Conservation (phyloP, 2,113 vertebrate genomes). For the Baryphthengus martii region DNA sequence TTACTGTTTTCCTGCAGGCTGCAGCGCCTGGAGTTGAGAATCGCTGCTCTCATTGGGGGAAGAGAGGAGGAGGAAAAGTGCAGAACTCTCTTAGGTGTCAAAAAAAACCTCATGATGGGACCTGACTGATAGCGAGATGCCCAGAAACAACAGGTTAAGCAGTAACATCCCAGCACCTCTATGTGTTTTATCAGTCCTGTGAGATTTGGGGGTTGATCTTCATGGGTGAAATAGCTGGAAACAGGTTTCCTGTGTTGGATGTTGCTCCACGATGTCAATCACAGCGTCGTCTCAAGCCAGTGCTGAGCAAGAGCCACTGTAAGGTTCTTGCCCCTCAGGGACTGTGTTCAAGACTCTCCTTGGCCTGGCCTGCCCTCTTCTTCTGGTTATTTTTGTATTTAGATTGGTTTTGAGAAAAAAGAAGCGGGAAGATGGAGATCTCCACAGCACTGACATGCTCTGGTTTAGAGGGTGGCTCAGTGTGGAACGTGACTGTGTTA, state of each 20-base stretch:
- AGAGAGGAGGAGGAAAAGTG: conserved; percentile 13
- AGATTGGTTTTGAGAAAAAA: neutral
- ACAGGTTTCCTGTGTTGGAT: neutral
- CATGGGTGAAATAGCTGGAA: neutral
- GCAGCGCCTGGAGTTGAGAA: conserved; percentile 30
- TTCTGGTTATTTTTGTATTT: neutral
- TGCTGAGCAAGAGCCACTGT: neutral
- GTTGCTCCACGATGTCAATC: neutral
- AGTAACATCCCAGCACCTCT: neutral
- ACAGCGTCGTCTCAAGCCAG: neutral
- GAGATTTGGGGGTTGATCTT: neutral
- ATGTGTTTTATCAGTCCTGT: neutral
- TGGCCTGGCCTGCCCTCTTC: neutral
- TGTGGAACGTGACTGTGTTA: neutral
- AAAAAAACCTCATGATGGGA: neutral
- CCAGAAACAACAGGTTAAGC: neutral
- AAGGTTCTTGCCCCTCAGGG: neutral
- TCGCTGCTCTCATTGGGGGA: neutral
- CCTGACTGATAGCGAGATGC: neutral
- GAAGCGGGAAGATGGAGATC: neutral
- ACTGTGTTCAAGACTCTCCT: neutral
- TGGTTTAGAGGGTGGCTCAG: neutral
- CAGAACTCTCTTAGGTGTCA: neutral
- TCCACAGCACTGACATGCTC: neutral
- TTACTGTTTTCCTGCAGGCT: neutral